Conservation (phyloP, 2,797 vertebrate genomes). For the Caiman crocodilus region DNA sequence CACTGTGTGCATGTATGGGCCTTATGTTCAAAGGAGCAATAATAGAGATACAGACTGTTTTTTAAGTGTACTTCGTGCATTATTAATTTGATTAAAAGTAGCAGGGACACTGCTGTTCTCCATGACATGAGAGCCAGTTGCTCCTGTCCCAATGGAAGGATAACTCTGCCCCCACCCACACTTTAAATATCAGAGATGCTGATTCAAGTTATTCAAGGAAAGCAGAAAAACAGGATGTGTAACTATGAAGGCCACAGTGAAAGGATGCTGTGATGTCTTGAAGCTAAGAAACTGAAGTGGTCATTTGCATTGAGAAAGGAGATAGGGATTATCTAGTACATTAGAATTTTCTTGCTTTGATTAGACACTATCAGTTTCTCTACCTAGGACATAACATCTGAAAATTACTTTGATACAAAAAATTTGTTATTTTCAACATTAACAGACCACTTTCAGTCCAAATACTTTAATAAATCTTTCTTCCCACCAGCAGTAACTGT, state of each 20-base stretch:
- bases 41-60: not conserved
- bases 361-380: not conserved
- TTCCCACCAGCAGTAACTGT: not conserved
- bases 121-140: conserved; percentile 2
- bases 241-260: not conserved
- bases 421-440: not conserved
- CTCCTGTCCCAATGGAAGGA: not conserved
- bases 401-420: not conserved
- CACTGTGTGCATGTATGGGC: not conserved
- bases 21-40: not conserved
- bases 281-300: not conserved
- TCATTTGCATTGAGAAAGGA: not conserved
- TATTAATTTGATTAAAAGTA: not conserved
- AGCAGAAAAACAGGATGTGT: conserved; percentile 36
- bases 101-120: not conserved
- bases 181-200: conserved; percentile 54
- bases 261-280: not conserved
- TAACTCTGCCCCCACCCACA: not conserved
- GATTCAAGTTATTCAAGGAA: conserved; percentile 25
- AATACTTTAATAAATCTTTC: not conserved
- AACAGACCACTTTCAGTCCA: not conserved
- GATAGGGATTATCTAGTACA: not conserved
- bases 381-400: not conserved
- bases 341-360: not conserved
- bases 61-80: not conserved